Conservation (phyloP, 2,797 vertebrate genomes). For the Cryptoblepharus egeriae region DNA sequence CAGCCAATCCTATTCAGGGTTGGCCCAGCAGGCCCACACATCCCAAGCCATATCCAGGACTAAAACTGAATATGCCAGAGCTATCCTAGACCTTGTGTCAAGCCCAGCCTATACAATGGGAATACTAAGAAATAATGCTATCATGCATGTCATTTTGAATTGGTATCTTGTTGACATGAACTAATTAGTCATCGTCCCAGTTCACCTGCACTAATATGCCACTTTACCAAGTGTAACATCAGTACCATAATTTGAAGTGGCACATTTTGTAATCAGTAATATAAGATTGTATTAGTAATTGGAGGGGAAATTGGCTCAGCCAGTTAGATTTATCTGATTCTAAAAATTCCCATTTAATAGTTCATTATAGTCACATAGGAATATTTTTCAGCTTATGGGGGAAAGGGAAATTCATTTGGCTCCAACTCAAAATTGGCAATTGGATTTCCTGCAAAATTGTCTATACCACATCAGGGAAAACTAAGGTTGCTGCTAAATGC, state of each 20-base stretch:
- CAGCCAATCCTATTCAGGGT: too few species aligned
- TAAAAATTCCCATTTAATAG: background rate
- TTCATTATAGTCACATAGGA: background rate
- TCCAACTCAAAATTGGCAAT: background rate
- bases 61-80: too few species aligned
- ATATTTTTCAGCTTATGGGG: background rate
- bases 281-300: conserved; percentile 29
- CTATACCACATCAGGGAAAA: background rate
- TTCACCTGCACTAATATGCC: conserved; percentile 16
- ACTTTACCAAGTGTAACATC: conserved; percentile 28
- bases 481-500: background rate
- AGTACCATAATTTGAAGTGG: conserved; percentile 11
- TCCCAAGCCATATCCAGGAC: too few species aligned
- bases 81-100: too few species aligned
- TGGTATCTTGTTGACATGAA: conserved; percentile 24
- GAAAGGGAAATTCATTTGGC: background rate
- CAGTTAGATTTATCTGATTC: conserved; percentile 3
- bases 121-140: background rate
- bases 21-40: too few species aligned
- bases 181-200: conserved; percentile 37
- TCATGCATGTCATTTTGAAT: conserved; percentile 28
- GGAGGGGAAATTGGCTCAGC: conserved; percentile 22
- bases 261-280: conserved; percentile 1
- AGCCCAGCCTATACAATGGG: too few species aligned
- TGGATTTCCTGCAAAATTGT: background rate